A percentile compares a stretch with the other conserved stretches of the same genome.
Conservation (phyloP, 2,797 vertebrate species). For the Rachycentron canadum region DNA sequence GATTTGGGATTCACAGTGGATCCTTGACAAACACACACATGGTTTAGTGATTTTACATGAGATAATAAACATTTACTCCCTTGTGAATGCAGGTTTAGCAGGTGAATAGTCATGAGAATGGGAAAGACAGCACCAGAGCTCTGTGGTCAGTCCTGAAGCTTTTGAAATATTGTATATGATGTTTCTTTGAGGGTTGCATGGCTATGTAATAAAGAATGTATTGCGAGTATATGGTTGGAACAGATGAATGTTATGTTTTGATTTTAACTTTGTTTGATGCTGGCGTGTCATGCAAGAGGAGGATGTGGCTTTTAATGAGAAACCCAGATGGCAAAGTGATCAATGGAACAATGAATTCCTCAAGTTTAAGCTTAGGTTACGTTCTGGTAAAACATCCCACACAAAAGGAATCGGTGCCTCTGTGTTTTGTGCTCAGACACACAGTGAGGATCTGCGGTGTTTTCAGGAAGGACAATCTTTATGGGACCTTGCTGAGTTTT, state of each 20-base stretch:
- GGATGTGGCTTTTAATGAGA: slow-evolving; percentile 72
- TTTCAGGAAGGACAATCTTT: slow-evolving; percentile 64
- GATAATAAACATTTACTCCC: slow-evolving; percentile 24
- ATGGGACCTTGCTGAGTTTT: slow-evolving; percentile 58
- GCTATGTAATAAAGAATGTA: slow-evolving; percentile 24
- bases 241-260: slow-evolving; percentile 24
- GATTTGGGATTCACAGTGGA: slow-evolving; percentile 58
- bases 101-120: slow-evolving; percentile 55
- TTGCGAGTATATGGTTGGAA: slow-evolving; percentile 24
- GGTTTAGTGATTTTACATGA: slow-evolving; percentile 50
- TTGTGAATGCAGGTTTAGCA: slow-evolving; percentile 50
- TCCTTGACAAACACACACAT: slow-evolving; percentile 62
- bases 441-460: slow-evolving; percentile 25
- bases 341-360: slow-evolving; percentile 69
- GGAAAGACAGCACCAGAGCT: neutral
- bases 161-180: neutral
- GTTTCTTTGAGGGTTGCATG: neutral
- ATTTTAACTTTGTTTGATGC: slow-evolving; percentile 55
- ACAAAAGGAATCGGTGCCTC: slow-evolving; percentile 50
- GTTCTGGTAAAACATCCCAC: slow-evolving; percentile 62
- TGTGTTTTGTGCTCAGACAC: slow-evolving; percentile 50
- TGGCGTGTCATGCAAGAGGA: slow-evolving; percentile 55
- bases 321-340: slow-evolving; percentile 62
- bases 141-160: neutral
- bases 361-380: slow-evolving; percentile 39